phyloP scores from a whole-genome alignment of 2,797 vertebrate genomes.

The Falco rusticolus region DNA sequence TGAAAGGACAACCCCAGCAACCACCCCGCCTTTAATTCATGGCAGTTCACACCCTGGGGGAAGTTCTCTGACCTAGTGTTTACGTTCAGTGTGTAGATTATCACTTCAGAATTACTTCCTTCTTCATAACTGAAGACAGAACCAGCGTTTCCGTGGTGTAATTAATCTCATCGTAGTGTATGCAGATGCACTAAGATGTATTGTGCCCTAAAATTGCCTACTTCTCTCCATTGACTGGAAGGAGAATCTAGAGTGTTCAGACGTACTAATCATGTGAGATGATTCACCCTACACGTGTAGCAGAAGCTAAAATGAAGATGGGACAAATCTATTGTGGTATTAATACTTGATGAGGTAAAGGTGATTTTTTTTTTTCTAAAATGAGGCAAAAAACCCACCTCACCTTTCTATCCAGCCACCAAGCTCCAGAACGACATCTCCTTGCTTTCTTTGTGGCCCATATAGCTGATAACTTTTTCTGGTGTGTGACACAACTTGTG shows the following conservation, averaged over 20 bases:
- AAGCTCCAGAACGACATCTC: not conserved
- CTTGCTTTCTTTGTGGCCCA: not conserved
- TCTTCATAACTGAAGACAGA: not conserved
- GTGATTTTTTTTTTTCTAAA: not conserved
- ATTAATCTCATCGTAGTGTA: not conserved
- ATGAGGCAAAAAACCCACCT: not conserved
- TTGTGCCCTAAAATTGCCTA: not conserved
- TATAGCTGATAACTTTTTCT: not conserved
- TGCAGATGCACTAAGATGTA: not conserved
- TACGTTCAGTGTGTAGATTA: not conserved
- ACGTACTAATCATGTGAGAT: not conserved
- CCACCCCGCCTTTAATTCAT: not conserved
- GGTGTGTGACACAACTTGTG: not conserved
- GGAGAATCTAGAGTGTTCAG: not conserved
- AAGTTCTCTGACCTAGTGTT: not conserved
- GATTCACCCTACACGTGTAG: not conserved
- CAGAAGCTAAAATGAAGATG: not conserved
- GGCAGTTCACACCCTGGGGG: not conserved
- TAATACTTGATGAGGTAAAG: not conserved
- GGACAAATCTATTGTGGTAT: not conserved
- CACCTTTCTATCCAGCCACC: not conserved
- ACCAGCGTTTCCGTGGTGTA: not conserved
- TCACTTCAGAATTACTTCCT: not conserved
- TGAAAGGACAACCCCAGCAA: accelerated
- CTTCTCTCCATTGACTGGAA: not conserved